Percentiles rank a stretch among this genome's conserved stretches.
Evolutionary conservation across 2,113 vertebrate species (phyloP).

Genomic region (Dolichallabes microphthalmus): DNA sequence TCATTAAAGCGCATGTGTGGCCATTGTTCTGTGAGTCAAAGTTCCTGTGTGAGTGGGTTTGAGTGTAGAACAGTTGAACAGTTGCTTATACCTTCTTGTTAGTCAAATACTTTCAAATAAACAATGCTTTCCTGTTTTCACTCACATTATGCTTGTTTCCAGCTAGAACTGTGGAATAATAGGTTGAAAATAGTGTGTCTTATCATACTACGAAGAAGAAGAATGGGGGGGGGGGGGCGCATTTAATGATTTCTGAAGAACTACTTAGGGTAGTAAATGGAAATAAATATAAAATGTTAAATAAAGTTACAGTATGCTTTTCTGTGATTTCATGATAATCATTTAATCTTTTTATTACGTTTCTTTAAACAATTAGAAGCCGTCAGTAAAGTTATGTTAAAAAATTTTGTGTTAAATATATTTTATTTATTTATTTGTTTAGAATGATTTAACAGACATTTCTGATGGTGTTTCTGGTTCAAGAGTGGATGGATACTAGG

Average conservation of each 20-base stretch:
- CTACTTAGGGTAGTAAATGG: no score
- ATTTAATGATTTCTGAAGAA: no score
- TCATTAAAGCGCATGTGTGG: constrained; percentile 1
- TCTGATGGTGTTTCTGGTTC: no score
- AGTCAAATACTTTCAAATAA: not conserved
- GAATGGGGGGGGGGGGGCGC: no score
- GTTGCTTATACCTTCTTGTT: not conserved
- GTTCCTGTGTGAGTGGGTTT: constrained; percentile 1
- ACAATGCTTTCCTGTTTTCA: not conserved
- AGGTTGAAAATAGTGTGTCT: not conserved
- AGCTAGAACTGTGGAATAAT: not conserved
- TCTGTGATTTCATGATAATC: no score
- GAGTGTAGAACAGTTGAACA: constrained; percentile 2
- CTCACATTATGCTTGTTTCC: no score
- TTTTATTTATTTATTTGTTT: no score
- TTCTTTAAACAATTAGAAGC: not conserved
- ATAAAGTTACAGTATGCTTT: no score
- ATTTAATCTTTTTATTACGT: no score
- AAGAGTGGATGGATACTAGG: no score
- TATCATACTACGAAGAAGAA: not conserved
- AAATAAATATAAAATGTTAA: no score
- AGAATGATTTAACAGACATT: no score
- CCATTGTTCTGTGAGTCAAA: constrained; percentile 22
- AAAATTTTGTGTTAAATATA: not conserved
- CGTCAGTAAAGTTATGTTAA: not conserved